phyloP scores from a whole-genome alignment of 2,113 vertebrate species.

The Anthoscopus minutus region DNA sequence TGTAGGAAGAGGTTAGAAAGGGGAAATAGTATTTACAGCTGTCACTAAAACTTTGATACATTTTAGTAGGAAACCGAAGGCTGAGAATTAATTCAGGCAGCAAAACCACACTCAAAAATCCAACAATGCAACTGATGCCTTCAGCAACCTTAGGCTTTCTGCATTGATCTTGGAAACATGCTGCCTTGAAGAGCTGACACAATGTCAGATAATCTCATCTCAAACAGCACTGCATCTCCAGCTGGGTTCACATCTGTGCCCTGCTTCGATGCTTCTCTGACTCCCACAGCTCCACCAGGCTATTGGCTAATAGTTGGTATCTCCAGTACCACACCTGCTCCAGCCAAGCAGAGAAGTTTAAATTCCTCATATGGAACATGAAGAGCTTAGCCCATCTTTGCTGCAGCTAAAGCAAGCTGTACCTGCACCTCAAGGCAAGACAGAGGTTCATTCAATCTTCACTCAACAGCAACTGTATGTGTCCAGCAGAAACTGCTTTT shows the following conservation, averaged over 20 bases:
- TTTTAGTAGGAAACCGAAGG: not conserved
- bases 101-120: not conserved
- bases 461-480: not conserved
- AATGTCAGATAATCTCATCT: not conserved
- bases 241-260: not conserved
- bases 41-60: not conserved
- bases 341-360: not conserved
- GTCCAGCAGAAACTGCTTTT: not conserved
- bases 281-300: not conserved
- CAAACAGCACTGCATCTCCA: not conserved
- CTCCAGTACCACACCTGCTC: not conserved
- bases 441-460: not conserved
- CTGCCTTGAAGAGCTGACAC: not conserved
- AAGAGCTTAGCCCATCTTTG: not conserved
- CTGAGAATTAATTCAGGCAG: not conserved
- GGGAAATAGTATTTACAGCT: not conserved
- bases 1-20: not conserved
- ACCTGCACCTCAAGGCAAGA: not conserved
- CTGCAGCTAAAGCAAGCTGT: not conserved
- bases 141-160: not conserved
- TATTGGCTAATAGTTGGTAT: not conserved
- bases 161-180: rapidly evolving
- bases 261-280: not conserved
- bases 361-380: not conserved
- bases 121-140: not conserved